Evolutionary conservation across 2,113 vertebrate species (phyloP), one percentile per base, ranked within the genome.

Genomic region (Isichthys henryi): DNA sequence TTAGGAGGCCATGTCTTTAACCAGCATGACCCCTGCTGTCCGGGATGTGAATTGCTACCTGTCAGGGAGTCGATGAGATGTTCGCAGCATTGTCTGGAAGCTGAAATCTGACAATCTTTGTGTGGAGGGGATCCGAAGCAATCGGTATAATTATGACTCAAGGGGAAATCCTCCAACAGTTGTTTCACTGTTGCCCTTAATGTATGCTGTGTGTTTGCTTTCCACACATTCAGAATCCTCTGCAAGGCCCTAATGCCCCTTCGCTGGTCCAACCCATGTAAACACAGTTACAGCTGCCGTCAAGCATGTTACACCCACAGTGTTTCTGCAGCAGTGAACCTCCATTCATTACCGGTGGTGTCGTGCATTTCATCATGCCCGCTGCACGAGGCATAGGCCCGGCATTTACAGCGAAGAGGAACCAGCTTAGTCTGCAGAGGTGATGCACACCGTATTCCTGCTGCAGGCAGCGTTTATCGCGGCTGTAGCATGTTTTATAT

Each of bases 131-230:
- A 86, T 50, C 48, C 4, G 23, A 23, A 31, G 45, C 46, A 83
- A 50, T 49, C 17, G 5, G 35, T 23, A n/a, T 91, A 93, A 95
- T 92, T 92, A 92, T 92, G 90, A 91, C 92, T 92, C 62, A 39
- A 86, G 91, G 83, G 48, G 13, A 86, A 48, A 86, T 86, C 11
- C 45, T 86, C 31, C 43, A 86, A 50, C 31, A 49, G 45, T 27
- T 31, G 8, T 50, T 48, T 48, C n/a, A n/a, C 83, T 86, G 83
- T 50, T 50, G 21, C 43, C 83, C 83, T 48, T 27, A 19, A 49
- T 49, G 82, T 46, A 85, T 80, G 74, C 74, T 43, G 31, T 5
- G n/a, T 49, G 45, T 49, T 85, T 49, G 82, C 82, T 7, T n/a
- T 49, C 35, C 35, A 43, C 74, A 80, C 35, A 7, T 39, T 80